Evolutionary conservation across 1,140 invertebrate genomes (phyloP).

Genomic region (Drosophila oshimai): DNA sequence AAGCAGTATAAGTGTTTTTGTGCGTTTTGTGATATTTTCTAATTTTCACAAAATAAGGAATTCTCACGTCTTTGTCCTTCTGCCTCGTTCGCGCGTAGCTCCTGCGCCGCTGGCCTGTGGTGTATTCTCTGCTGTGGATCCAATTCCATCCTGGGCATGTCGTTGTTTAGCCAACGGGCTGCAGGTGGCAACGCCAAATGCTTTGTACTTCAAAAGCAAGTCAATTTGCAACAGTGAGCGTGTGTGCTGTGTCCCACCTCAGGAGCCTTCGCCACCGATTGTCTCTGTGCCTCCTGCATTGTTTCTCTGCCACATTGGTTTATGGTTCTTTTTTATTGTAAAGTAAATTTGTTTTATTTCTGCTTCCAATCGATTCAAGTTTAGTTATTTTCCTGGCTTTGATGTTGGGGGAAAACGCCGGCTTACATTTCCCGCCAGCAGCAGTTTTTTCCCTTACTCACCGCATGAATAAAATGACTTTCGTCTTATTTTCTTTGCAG

Average conservation of each 20-base stretch:
- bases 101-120: constrained; percentile 42
- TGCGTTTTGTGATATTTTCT: constrained; percentile 70
- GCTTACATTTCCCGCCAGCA: constrained; percentile 33
- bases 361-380: constrained; percentile 71
- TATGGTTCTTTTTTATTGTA: constrained; percentile 27
- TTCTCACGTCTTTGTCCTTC: constrained; percentile 72
- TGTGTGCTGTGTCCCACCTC: constrained; percentile 8
- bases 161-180: constrained; percentile 72
- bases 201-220: constrained; percentile 77
- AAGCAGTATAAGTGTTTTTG: constrained; percentile 11
- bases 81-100: constrained; percentile 2
- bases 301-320: constrained; percentile 14
- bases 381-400: constrained; percentile 57
- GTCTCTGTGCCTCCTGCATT: constrained; percentile 40
- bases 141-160: constrained; percentile 47
- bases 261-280: constrained; percentile 12
- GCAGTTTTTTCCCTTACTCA: constrained; percentile 1
- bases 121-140: constrained; percentile 48
- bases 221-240: constrained; percentile 58
- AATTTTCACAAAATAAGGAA: constrained; percentile 79
- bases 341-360: constrained; percentile 70
- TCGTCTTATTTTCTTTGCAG: constrained; percentile 52
- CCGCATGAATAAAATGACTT: constrained; percentile 22
- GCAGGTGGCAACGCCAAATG: constrained; percentile 49
- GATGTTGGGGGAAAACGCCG: constrained; percentile 43